Evolutionary conservation across 1,140 invertebrate species (phyloP).

Genomic region (Pollicipes pollicipes): DNA sequence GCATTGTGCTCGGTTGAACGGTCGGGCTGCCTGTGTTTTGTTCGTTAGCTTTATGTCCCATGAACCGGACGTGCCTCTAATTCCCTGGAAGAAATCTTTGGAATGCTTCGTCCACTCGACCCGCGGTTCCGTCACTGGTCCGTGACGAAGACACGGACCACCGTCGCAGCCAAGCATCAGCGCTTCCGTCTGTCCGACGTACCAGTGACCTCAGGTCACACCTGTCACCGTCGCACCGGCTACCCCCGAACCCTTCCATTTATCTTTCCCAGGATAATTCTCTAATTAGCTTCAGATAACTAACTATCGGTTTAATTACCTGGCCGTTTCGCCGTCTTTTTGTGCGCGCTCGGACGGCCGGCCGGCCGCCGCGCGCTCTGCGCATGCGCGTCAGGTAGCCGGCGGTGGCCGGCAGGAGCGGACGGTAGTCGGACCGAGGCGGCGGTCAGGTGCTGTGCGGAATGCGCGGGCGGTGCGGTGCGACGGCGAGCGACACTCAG

Average conservation of each 20-base stretch:
- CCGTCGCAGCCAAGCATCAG: not conserved
- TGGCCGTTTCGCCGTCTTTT: not conserved
- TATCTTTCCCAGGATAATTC: not conserved
- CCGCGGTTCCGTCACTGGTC: not conserved
- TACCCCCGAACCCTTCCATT: not conserved
- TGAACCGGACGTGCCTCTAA: not conserved
- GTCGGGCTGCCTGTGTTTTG: not conserved
- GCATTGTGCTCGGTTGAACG: too few species aligned
- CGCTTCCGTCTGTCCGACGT: not conserved
- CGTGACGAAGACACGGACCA: not conserved
- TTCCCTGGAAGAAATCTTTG: not conserved
- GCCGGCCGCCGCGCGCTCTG: too few species aligned
- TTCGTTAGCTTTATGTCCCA: not conserved
- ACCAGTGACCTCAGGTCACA: not conserved
- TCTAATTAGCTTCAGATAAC: not conserved
- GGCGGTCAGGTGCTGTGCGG: not conserved
- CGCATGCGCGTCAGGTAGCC: not conserved
- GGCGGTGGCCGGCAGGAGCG: too few species aligned
- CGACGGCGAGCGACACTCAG: not conserved
- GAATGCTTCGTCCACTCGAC: not conserved
- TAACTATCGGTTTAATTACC: constrained; percentile 2
- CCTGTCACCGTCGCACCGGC: not conserved
- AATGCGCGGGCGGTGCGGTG: not conserved
- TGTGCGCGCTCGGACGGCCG: not conserved
- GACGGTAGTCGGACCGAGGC: not conserved